Conservation (phyloP, 2,888 invertebrate genomes). For the Lucinisca nassula region DNA sequence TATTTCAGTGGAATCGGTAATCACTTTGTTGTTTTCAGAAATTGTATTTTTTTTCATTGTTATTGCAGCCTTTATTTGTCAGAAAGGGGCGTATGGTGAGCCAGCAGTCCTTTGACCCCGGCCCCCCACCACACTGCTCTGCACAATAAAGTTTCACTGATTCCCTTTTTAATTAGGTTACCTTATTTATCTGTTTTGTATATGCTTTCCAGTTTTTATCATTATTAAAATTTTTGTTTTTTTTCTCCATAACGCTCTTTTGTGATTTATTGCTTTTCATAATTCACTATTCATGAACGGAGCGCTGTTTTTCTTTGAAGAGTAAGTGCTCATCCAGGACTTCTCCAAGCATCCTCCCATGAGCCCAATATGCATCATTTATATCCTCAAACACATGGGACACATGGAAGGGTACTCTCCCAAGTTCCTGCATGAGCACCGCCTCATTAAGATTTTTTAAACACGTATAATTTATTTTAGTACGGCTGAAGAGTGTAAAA, state of each 20-base stretch:
- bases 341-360: neutral
- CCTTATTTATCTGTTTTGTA: neutral
- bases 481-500: no score
- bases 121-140: neutral
- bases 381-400: neutral
- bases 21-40: neutral
- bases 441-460: no score
- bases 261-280: neutral
- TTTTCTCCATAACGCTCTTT: neutral
- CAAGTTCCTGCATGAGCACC: neutral
- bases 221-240: neutral
- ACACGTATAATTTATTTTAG: no score
- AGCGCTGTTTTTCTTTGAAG: neutral
- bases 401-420: neutral
- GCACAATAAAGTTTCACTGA: neutral
- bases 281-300: neutral
- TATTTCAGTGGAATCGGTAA: neutral
- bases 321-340: neutral
- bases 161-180: neutral
- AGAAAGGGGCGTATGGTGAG: neutral
- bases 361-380: neutral
- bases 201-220: neutral
- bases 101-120: neutral
- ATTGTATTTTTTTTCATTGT: neutral
- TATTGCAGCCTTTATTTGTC: neutral